A percentile compares a stretch with the other conserved stretches of the same genome.
Conservation (phyloP, 2,888 invertebrate genomes). For the Drosophila mettleri region DNA sequence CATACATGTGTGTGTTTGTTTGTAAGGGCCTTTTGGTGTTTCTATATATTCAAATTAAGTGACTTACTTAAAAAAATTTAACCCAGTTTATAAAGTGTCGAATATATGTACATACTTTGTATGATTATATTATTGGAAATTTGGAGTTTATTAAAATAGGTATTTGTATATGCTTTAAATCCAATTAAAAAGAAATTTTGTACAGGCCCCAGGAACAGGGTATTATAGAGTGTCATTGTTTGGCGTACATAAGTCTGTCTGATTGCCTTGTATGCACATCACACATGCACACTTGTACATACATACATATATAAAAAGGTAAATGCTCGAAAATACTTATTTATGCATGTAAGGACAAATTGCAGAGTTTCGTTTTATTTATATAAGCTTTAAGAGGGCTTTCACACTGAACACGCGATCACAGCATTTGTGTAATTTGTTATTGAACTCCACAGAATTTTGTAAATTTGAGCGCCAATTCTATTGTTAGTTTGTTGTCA, state of each 20-base stretch:
- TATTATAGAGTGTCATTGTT: constrained; percentile 3
- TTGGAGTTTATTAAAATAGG: no score
- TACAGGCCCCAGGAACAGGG: background rate
- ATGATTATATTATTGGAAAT: no score
- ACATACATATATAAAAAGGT: constrained; percentile 5
- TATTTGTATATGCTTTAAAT: background rate
- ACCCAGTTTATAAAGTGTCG: no score
- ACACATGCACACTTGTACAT: background rate
- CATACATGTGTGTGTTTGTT: background rate
- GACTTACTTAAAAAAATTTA: no score
- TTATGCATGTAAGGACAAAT: constrained; percentile 16
- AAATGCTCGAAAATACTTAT: constrained; percentile 2
- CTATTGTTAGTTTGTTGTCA: constrained; percentile 33
- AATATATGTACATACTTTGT: no score
- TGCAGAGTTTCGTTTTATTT: constrained; percentile 9
- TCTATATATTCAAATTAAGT: background rate
- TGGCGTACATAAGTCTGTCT: background rate
- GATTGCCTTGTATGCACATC: constrained; percentile 7
- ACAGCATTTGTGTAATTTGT: constrained; percentile 38
- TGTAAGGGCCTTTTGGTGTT: background rate
- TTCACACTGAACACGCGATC: constrained; percentile 63
- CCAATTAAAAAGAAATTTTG: background rate
- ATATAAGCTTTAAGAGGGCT: constrained; percentile 21
- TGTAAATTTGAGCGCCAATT: constrained; percentile 36
- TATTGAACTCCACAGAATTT: constrained; percentile 39